phyloP scores from a whole-genome alignment of 2,888 invertebrate species.

The Petrolisthes cinctipes region DNA sequence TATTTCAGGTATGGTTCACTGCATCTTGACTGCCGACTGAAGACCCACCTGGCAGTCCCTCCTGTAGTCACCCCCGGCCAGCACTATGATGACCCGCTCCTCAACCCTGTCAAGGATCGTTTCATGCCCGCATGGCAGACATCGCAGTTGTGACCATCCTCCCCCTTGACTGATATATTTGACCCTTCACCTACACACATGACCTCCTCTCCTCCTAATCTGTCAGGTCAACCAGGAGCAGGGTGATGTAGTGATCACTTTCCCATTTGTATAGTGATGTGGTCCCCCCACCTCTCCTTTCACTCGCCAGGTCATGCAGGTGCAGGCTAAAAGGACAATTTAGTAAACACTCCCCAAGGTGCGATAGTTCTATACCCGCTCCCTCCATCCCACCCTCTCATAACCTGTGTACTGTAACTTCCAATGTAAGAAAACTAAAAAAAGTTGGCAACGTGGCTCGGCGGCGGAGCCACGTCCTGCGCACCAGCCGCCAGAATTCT shows the following conservation, averaged over 20 bases:
- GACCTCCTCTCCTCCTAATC: conserved; percentile 33
- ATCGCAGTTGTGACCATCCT: conserved; percentile 65
- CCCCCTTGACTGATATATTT: conserved; percentile 2
- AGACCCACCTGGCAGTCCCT: conserved; percentile 62
- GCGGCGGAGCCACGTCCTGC: conserved; percentile 51
- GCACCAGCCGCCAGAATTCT: conserved; percentile 61
- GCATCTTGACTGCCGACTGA: conserved; percentile 63
- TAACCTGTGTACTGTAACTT: neutral
- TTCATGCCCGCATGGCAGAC: conserved; percentile 65
- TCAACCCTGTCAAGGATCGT: conserved; percentile 62
- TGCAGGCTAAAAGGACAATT: neutral
- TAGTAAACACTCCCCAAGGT: neutral
- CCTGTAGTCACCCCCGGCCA: conserved; percentile 60
- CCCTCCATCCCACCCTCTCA: neutral
- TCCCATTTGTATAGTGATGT: neutral
- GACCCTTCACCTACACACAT: conserved; percentile 18
- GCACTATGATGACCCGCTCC: conserved; percentile 64
- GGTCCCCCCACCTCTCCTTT: neutral
- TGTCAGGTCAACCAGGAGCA: neutral
- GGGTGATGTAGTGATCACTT: neutral
- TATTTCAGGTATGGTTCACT: conserved; percentile 58
- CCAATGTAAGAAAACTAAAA: neutral
- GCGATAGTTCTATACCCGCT: neutral
- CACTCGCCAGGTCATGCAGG: neutral
- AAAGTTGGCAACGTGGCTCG: conserved; percentile 51